phyloP scores from a whole-genome alignment of 2,888 invertebrate species.

The Andrena praecox region DNA sequence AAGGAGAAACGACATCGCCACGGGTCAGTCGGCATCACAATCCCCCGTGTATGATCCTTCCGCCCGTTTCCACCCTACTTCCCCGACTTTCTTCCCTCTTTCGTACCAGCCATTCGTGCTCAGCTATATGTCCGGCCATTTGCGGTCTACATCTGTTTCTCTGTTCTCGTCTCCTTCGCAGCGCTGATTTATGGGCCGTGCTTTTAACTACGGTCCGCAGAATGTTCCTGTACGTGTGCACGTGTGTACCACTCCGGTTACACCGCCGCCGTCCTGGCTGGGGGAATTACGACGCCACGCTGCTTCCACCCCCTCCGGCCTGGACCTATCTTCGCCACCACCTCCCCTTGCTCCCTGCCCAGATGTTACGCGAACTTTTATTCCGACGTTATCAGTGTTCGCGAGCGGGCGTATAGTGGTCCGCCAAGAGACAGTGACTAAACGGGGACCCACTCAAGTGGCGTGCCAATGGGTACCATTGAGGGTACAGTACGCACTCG shows the following conservation, averaged over 20 bases:
- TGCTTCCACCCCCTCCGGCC: constrained; percentile 1
- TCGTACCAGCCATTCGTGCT: constrained; percentile 8
- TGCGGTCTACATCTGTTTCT: constrained; percentile 77
- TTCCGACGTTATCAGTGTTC: constrained; percentile 59
- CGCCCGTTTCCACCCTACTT: constrained; percentile 41
- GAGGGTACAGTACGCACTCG: too few species aligned
- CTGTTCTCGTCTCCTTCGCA: constrained; percentile 69
- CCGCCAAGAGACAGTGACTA: too few species aligned
- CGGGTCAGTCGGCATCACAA: constrained; percentile 69
- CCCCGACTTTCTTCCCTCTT: constrained; percentile 34
- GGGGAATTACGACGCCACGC: constrained; percentile 30
- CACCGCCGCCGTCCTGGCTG: neutral
- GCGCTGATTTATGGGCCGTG: constrained; percentile 74
- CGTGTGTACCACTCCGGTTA: constrained; percentile 15
- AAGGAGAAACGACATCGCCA: constrained; percentile 73
- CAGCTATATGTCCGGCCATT: constrained; percentile 69
- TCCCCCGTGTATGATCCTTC: constrained; percentile 57
- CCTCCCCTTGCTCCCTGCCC: constrained; percentile 8
- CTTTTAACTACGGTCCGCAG: constrained; percentile 73
- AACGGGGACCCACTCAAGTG: too few species aligned
- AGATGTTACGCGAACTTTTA: constrained; percentile 64
- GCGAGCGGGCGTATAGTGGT: neutral
- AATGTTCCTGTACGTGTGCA: constrained; percentile 29
- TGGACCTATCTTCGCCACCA: constrained; percentile 38
- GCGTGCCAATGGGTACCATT: too few species aligned